Base-by-base conservation (phyloP, 2,888 invertebrate genomes). In the Drosophila prostipennis region DNA sequence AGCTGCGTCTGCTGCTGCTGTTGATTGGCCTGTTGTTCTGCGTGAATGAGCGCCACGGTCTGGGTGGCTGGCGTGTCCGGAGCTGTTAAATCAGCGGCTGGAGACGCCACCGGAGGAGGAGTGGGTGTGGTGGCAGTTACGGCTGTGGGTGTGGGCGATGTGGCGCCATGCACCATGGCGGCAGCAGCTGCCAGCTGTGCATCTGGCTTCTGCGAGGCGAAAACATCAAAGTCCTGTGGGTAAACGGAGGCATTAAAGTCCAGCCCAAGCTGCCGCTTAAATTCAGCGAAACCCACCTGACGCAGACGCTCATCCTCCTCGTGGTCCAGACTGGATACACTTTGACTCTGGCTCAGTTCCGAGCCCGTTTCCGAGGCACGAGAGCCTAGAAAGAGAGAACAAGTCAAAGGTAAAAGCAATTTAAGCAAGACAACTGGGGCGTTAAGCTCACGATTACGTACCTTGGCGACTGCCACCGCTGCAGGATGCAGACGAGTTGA, bases 281-380 rank as follows among this genome's bases (percentile, higher is more conserved):
- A 19, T 13, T 19, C 32, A 16, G 34, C 6, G 79, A 4, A 11
- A 34, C 87, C 78, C 69, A 92, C 91, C 79, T 90, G 91, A 78
- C 89, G 89, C 72, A 90, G 76, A 51, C 90, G 89, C 55, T 92
- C 91, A 72, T 95, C 96, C 87, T 98, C 97, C 76, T 97, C 97
- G 80, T 96, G 94, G 92, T 98, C 98, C 89, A 98, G 94, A 92
- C 96, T 98, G 87, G 96, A 97, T 76, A 96, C 95, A 92, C 97
- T 97, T 91, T 97, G 97, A 90, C 94, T 94, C 91, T 97, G 97
- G 90, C 94, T 94, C 71, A 91, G 74, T 72, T 93, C 94, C 80
- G 94, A 95, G 90, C 94, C 93, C 91, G 94, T 94, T 93, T 78
- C 94, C 91, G 88, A 94, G 91, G 89, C 94, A 92, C 91, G 94